These are phyloP conservation scores for Macrosteles quadrilineatus DNA, from an alignment of 1,140 invertebrate species.

Conservation along the genomic window DNA sequence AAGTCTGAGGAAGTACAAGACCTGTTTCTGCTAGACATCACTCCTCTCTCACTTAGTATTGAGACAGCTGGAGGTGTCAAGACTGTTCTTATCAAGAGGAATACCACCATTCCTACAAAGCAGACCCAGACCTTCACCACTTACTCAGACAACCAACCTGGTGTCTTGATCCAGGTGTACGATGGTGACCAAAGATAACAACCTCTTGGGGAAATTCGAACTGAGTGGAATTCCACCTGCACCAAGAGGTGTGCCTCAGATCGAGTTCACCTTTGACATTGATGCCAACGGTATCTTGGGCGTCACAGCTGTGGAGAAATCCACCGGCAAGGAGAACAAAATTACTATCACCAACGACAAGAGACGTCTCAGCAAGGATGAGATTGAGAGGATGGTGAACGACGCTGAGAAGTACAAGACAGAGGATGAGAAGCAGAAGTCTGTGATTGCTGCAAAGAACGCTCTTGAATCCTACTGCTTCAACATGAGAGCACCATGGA, in stretches of 20 bases:
- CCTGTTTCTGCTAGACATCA: slow-evolving; percentile 88
- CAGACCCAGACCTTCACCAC: slow-evolving; percentile 96
- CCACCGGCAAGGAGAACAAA: slow-evolving; percentile 95
- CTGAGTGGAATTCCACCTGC: slow-evolving; percentile 92
- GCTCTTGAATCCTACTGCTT: slow-evolving; percentile 95
- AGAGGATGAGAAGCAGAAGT: slow-evolving; percentile 90
- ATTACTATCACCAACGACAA: slow-evolving; percentile 99
- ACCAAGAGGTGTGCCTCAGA: slow-evolving; percentile 91
- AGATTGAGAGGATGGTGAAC: slow-evolving; percentile 97
- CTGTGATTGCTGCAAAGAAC: slow-evolving; percentile 87
- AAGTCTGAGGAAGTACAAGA: slow-evolving; percentile 92
- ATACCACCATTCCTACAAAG: slow-evolving; percentile 95
- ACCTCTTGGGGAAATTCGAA: slow-evolving; percentile 92
- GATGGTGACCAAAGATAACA: slow-evolving; percentile 93
- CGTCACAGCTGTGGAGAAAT: slow-evolving; percentile 87
- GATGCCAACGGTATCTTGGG: slow-evolving; percentile 88
- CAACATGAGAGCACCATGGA: slow-evolving; percentile 93
- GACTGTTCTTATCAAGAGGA: slow-evolving; percentile 93
- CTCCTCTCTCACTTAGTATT: slow-evolving; percentile 93
- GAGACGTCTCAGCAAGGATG: slow-evolving; percentile 93
- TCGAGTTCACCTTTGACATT: slow-evolving; percentile 92
- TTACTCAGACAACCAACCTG: slow-evolving; percentile 95
- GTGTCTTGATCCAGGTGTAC: slow-evolving; percentile 84
- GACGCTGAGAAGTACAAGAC: slow-evolving; percentile 94
- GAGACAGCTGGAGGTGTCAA: slow-evolving; percentile 97